Evolutionary conservation across 2,113 vertebrate genomes (phyloP), one percentile per base, ranked within the genome.

Genomic region (Saguinus midas): DNA sequence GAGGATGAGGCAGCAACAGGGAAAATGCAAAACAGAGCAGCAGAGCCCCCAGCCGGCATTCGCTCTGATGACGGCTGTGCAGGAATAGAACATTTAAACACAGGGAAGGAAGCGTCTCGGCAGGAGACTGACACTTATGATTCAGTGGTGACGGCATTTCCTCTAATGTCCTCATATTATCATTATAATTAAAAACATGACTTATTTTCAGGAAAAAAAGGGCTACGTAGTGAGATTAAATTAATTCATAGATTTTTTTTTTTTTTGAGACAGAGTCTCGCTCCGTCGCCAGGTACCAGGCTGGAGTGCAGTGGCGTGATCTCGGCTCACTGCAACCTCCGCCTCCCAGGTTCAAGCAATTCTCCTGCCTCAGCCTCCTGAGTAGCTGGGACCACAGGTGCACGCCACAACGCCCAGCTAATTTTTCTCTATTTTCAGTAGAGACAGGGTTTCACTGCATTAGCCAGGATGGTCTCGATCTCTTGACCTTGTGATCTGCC

Each of bases 1-100:
- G 85, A 90, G 72, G 52, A 94, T 73, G 27, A 90, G 81, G 57
- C 76, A 90, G 92, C 61, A 21, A 84, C 8, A 70, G 81, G 92
- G 87, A 97, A 97, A 96, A 68, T 61, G 97, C 92, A 84, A 84
- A 90, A 93, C 40, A 87, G 92, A 93, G 90, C 85, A 48, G 75
- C 91, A 94, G 75, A 80, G 48, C 70, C 81, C 89, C 23, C 93
- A 88, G 97, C 68, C 66, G 68, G 81, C 45, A 96, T 97, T 97
- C 89, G 68, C 58, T 93, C 70, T 96, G 92, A 97, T 92, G 90
- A 96, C 58, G 73, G 95, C 80, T 55, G 35, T 20, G 64, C 75
- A 95, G 91, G 95, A 79, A 40, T 40, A 40, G 82, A 76, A 52
- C 64, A 68, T 94, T 90, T 78, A 72, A 32, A 81, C 58, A 84